Percentiles rank a stretch among this genome's conserved stretches.
phyloP scores from a whole-genome alignment of 2,113 vertebrate genomes.

The Cathartes aura region DNA sequence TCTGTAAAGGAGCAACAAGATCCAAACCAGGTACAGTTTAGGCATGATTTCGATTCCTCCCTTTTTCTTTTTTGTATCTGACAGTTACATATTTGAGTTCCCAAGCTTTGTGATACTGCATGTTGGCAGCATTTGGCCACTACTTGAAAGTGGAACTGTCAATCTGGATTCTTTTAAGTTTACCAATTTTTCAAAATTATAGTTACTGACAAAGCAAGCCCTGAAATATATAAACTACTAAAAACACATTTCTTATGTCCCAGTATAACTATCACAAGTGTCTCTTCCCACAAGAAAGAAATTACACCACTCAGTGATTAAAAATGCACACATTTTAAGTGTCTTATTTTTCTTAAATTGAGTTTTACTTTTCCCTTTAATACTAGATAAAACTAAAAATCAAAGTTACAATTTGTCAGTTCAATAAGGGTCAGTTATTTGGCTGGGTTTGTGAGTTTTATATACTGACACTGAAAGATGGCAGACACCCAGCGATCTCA shows the following conservation, averaged over 20 bases:
- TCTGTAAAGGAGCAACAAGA: not conserved
- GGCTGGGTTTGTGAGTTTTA: not conserved
- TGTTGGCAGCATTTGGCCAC: not conserved
- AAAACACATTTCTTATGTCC: not conserved
- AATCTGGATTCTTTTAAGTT: not conserved
- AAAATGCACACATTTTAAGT: not conserved
- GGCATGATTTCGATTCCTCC: not conserved
- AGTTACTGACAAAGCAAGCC: not conserved
- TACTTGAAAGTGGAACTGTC: not conserved
- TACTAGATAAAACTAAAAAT: not conserved
- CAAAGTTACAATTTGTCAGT: not conserved
- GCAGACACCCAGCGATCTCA: not conserved
- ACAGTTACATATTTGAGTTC: not conserved
- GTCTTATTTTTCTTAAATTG: not conserved
- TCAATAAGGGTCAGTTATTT: not conserved
- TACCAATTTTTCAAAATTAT: not conserved
- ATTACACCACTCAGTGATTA: rapidly evolving
- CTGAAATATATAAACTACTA: not conserved
- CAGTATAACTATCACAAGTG: not conserved
- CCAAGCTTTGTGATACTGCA: not conserved
- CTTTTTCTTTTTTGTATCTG: not conserved
- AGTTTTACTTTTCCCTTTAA: not conserved
- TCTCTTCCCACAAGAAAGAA: not conserved
- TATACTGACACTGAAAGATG: not conserved
- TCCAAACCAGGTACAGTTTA: not conserved